Evolutionary conservation across 2,113 vertebrate species (phyloP).

Genomic region (Pica pica): DNA sequence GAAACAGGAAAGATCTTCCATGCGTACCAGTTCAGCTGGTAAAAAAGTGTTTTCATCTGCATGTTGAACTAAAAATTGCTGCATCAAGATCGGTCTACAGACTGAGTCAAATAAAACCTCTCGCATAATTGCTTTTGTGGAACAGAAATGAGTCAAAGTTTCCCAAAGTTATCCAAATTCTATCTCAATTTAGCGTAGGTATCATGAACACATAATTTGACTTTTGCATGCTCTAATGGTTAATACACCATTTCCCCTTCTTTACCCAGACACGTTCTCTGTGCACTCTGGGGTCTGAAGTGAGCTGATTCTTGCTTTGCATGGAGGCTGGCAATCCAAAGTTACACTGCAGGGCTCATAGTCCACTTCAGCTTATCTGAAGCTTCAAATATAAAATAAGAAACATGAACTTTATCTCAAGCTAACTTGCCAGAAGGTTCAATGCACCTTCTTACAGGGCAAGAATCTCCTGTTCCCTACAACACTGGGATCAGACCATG

Average conservation of each 20-base stretch:
- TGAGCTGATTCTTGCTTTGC: not conserved
- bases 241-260: not conserved
- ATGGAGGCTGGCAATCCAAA: not conserved
- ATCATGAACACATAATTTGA: not conserved
- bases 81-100: not conserved
- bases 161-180: not conserved
- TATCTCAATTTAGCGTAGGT: not conserved
- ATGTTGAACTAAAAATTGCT: not conserved
- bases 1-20: not conserved
- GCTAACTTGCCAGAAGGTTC: not conserved
- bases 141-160: not conserved
- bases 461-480: not conserved
- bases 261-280: not conserved
- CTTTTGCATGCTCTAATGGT: not conserved
- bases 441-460: not conserved
- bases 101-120: not conserved
- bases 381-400: not conserved
- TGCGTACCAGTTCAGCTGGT: not conserved
- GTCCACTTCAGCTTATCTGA: not conserved
- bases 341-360: not conserved
- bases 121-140: not conserved
- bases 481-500: not conserved
- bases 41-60: not conserved
- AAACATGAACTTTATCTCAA: not conserved
- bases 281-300: not conserved